Percentiles rank a stretch among this genome's conserved stretches.
Conservation (phyloP, 2,797 vertebrate species). For the Channa striata region DNA sequence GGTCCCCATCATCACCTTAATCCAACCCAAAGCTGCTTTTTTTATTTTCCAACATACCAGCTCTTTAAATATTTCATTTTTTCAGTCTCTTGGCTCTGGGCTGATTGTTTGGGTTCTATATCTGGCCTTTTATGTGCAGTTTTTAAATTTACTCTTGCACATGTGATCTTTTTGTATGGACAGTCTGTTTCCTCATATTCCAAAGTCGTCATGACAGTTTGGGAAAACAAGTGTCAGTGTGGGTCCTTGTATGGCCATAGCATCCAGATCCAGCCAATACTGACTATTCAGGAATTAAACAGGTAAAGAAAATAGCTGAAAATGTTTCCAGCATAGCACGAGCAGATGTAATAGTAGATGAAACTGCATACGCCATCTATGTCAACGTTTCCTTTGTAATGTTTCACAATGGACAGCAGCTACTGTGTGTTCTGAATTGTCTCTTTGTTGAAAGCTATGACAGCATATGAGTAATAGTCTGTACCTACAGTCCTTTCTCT, state of each 20-base stretch:
- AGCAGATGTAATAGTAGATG: neutral
- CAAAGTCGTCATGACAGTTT: neutral
- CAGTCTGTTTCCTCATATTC: neutral
- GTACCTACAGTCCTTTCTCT: neutral
- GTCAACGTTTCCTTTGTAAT: neutral
- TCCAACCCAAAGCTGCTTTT: no score
- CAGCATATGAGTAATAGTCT: constrained; percentile 8
- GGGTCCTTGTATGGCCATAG: neutral
- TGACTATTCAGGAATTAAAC: neutral
- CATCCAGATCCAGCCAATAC: constrained; percentile 1
- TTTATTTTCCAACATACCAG: no score
- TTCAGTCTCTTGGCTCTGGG: no score
- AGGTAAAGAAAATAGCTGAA: neutral
- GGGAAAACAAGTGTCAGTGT: constrained; percentile 1
- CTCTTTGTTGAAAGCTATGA: neutral
- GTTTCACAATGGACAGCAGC: neutral
- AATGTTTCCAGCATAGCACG: neutral
- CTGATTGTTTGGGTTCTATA: no score
- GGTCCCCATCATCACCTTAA: no score
- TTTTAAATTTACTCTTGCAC: no score
- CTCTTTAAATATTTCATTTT: no score
- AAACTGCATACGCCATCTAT: neutral
- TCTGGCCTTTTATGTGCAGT: no score
- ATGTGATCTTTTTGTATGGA: no score
- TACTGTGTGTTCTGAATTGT: neutral